These are phyloP conservation scores for Phanerotoma sp. DNA, from an alignment of 2,888 invertebrate genomes.

Conservation along the genomic window DNA sequence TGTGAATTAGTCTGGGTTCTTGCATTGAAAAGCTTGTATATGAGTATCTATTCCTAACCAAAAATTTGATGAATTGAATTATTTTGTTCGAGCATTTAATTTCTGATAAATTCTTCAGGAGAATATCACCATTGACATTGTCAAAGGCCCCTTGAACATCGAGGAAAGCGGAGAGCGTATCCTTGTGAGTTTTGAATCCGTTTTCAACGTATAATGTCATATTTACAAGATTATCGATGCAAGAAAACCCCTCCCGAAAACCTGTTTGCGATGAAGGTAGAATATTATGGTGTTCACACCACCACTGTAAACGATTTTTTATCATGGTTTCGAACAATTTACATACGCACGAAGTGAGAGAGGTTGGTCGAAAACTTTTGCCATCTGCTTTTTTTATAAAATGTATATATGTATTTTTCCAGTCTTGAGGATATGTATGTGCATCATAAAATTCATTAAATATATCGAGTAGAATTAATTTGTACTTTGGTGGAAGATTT, in stretches of 20 bases:
- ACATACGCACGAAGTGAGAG: conserved; percentile 28
- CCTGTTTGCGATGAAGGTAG: conserved; percentile 26
- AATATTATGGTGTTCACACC: conserved; percentile 23
- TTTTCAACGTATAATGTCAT: conserved; percentile 23
- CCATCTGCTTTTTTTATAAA: conserved; percentile 29
- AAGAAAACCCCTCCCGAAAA: conserved; percentile 26
- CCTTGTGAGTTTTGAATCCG: conserved; percentile 6
- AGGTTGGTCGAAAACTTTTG: conserved; percentile 20
- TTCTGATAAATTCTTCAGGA: conserved; percentile 10
- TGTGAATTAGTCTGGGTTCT: conserved; percentile 4
- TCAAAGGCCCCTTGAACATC: conserved; percentile 31
- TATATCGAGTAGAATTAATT: conserved; percentile 8
- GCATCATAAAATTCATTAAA: conserved; percentile 6
- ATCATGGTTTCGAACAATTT: conserved; percentile 33
- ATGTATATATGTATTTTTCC: conserved; percentile 17
- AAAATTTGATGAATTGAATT: not conserved
- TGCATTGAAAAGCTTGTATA: conserved; percentile 4
- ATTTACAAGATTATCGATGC: conserved; percentile 25
- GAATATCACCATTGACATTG: conserved; percentile 28
- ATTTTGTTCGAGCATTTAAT: not conserved
- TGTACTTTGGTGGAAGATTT: conserved; percentile 8
- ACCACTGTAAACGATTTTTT: conserved; percentile 29
- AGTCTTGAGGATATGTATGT: not conserved
- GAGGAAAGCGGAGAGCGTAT: conserved; percentile 23
- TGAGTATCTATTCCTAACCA: not conserved